A percentile compares a stretch with the other conserved stretches of the same genome.
Evolutionary conservation across 2,113 vertebrate genomes (phyloP).

Genomic region (Pyxicephalus adspersus): DNA sequence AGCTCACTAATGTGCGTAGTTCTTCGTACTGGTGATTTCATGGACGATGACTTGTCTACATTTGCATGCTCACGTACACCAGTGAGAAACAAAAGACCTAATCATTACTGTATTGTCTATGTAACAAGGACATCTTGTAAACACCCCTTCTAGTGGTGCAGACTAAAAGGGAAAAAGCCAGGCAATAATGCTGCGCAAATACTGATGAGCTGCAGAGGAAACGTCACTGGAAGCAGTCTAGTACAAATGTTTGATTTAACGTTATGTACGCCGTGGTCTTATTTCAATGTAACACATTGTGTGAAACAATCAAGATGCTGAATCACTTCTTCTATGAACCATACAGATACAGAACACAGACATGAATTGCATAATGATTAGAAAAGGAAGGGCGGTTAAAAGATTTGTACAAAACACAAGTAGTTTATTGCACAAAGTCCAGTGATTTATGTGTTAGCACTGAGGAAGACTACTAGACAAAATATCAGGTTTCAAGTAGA

Average conservation of each 20-base stretch:
- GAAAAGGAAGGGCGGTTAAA: conserved; percentile 45
- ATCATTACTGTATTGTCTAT: conserved; percentile 37
- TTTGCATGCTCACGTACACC: conserved; percentile 29
- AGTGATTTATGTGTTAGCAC: conserved; percentile 39
- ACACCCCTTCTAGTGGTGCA: conserved; percentile 24
- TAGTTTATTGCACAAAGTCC: conserved; percentile 46
- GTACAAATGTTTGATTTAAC: conserved; percentile 50
- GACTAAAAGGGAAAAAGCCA: conserved; percentile 32
- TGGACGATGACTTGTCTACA: conserved; percentile 3
- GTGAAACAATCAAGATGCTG: conserved; percentile 44
- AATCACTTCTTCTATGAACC: conserved; percentile 43
- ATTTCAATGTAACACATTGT: conserved; percentile 30
- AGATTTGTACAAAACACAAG: conserved; percentile 37
- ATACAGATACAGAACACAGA: conserved; percentile 43
- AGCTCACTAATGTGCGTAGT: too few relatives aligned
- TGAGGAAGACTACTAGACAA: conserved; percentile 17
- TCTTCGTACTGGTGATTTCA: not conserved
- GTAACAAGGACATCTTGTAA: conserved; percentile 37
- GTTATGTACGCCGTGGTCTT: conserved; percentile 12
- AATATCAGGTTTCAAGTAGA: conserved; percentile 29
- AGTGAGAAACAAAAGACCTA: conserved; percentile 7
- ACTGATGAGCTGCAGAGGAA: conserved; percentile 46
- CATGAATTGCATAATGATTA: conserved; percentile 51
- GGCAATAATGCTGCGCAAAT: conserved; percentile 22
- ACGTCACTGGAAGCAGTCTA: conserved; percentile 24